Evolutionary conservation across 1,140 invertebrate genomes (phyloP), one percentile per base, ranked within the genome.

Genomic region (Propsilocerus akamusi): DNA sequence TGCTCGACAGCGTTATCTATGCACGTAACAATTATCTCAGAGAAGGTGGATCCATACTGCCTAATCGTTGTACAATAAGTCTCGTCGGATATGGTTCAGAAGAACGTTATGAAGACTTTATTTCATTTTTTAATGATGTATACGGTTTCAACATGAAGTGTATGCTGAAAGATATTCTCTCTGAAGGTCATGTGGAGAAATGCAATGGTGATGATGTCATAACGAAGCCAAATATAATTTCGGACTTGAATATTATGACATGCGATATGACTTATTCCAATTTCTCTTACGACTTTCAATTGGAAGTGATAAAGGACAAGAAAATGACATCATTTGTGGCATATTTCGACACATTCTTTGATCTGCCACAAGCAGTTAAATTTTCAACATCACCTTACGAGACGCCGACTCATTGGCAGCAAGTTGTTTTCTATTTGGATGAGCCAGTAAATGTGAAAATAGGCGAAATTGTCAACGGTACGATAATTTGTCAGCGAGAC

Each of bases 131-230:
- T 95, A 82, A 91, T 14, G 77, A 94, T 71, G 94, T 99, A 0
- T 97, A 98, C 62, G 94, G 91, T 0, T 97, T 91, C 62, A 89
- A 93, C 69, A 98, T 99, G 95, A 83, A 81, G 52, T 88, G 82
- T 56, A 87, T 99, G 75, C 84, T 87, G 59, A 75, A 79, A 25
- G 83, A 93, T 57, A 90, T 91, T 1, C 74, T 97, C 0, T 72
- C 78, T 55, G 93, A 98, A 70, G 88, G 93, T 0, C 77, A 84
- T 24, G 80, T 98, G 41, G 89, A 96, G 56, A 70, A 86, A 49
- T 86, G 95, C 2, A 76, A 83, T 52, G 63, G 72, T 2, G 75
- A 86, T 47, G 68, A 81, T 57, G 73, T 97, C 47, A 73, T 93
- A 48, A 95, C 93, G 0, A 72, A 74, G 41, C 62, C 77, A 6